A percentile compares a stretch with the other conserved stretches of the same genome.
phyloP scores from a whole-genome alignment of 2,888 invertebrate genomes.

The Eilema depressum region DNA sequence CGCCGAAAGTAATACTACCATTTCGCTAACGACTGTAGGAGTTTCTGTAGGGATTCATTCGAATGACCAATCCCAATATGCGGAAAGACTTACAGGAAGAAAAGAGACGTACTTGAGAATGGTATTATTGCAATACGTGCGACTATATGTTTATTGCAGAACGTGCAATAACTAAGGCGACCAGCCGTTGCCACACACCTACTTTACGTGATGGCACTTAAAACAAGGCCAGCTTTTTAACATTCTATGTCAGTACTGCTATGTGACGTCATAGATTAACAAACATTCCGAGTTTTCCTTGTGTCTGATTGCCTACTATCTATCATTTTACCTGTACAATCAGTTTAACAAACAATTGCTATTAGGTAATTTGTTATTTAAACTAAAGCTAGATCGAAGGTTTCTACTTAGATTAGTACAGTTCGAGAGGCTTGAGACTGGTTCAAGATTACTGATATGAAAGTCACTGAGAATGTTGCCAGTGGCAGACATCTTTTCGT shows the following conservation, averaged over 20 bases:
- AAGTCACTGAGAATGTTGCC: not conserved
- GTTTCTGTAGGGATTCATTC: too few species aligned
- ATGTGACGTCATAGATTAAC: conserved; percentile 42
- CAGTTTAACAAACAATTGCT: not conserved
- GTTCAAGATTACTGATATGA: not conserved
- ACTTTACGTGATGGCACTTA: conserved; percentile 22
- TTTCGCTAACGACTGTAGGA: too few species aligned
- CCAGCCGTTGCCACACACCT: not conserved
- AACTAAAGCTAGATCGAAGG: not conserved
- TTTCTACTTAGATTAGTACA: not conserved
- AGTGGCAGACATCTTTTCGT: not conserved
- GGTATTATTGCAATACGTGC: not conserved
- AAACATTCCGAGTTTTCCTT: conserved; percentile 36
- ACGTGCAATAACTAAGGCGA: conserved; percentile 1
- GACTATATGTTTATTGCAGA: not conserved
- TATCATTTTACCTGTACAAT: not conserved
- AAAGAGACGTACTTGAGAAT: not conserved
- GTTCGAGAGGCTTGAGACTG: not conserved
- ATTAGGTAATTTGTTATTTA: not conserved
- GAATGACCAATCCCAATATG: not conserved
- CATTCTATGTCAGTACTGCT: conserved; percentile 24
- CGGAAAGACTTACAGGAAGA: not conserved
- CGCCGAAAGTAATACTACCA: too few species aligned
- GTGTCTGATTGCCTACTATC: conserved; percentile 3
- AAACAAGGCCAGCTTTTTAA: conserved; percentile 36